Evolutionary conservation across 2,113 vertebrate genomes (phyloP), one percentile per base, ranked within the genome.

Genomic region (Quiscalus mexicanus): DNA sequence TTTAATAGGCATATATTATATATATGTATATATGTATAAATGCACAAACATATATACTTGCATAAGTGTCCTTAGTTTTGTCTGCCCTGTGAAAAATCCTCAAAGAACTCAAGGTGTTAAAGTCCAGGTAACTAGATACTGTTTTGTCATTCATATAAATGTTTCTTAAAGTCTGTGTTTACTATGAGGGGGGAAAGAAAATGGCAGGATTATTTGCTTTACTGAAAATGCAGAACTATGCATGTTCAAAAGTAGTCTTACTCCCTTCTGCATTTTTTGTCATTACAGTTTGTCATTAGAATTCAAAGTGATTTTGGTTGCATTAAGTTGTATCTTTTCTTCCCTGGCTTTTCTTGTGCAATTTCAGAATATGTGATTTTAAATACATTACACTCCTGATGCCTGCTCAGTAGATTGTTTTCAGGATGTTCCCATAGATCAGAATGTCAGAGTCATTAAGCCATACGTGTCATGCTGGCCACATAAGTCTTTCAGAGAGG

Each of bases 1-100:
- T 44, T 6, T 58, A 27, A 14, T 16, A 37, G n/a, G 11, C 11
- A 45, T 30, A n/a, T 8, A 23, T 35, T 8, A 16, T 9, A 52
- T 4, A 49, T 13, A 35, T 6, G 5, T 3, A 63, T 4, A 37
- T 4, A 49, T 2, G 20, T 1, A n/a, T 3, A 15, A 8, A 10
- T 4, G 4, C 25, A 35, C 21, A 25, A 11, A 37, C 8, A 24
- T 19, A 50, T 14, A 50, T 52, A 16, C 15, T 6, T 52, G 10
- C 24, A 15, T 42, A 47, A 45, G 9, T 68, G 30, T 73, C 21
- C 14, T 22, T 62, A 35, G 45, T 42, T 73, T 93, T 92, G 55
- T 31, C 42, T 87, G 24, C 67, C 42, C 16, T 60, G 19, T 68
- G 59, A 68, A 79, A 88, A 63, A n/a, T 74, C 12, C 15, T 90